Base-by-base conservation (phyloP, 2,888 invertebrate species). In the Antitype chi region DNA sequence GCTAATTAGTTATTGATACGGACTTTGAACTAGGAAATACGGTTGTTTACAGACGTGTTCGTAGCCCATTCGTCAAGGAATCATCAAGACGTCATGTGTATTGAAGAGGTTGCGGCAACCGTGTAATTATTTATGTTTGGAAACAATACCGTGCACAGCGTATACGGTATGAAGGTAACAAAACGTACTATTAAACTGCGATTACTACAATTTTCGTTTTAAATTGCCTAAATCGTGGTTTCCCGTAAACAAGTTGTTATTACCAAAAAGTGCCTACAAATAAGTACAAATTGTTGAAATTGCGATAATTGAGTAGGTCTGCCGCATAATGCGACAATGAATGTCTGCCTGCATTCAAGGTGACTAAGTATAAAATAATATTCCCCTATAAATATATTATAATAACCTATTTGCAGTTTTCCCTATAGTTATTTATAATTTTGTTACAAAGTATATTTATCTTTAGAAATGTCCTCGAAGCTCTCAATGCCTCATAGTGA, bases 81-180 rank as follows among this genome's bases (percentile, higher is more conserved):
- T 73, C 69, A 87, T 78, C 76, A 84, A 68, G 81, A 70, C 64
- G 60, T 81, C 81, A 88, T 78, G 73, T 69, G 53, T 76, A 80
- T 76, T 74, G 69, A 80, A 63, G 74, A 80, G 77, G 78, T 83
- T 72, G 70, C 62, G 76, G 64, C 70, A 70, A 74, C 49, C 66
- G 71, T 73, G 68, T 84, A 80, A 80, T 85, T 75, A 78, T 28
- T 82, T 75, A 78, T 25, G 76, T 83, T 78, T 70, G 47, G 78
- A 80, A 83, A 86, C 76, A 80, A 77, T 72, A 83, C 72, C 49
- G 71, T 57, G 69, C 52, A 69, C 38, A n/a, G 63, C 57, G 74
- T 74, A 59, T 52, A 68, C 47, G 57, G 60, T 76, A 72, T 38
- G 66, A 79, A 81, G 77, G 73, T 71, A 76, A 76, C 63, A 43